These are phyloP conservation scores for Chamaea fasciata DNA, from an alignment of 2,113 vertebrate species.

Conservation along the genomic window DNA sequence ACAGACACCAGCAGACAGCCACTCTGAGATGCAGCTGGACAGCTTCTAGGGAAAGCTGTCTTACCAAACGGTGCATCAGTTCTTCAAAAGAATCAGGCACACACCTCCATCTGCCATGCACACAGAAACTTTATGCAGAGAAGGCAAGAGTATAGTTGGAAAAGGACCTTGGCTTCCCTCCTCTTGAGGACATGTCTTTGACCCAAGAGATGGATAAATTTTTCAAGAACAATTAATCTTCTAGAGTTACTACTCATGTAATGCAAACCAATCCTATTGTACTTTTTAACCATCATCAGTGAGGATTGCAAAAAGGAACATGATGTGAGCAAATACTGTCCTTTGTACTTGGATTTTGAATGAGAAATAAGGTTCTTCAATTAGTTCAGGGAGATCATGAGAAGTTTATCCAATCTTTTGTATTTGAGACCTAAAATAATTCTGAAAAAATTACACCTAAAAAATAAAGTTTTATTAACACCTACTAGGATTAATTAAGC, in stretches of 20 bases:
- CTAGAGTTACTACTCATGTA: neutral
- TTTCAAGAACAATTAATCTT: neutral
- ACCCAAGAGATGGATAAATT: neutral
- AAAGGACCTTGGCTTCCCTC: neutral
- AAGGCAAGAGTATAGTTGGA: neutral
- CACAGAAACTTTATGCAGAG: neutral
- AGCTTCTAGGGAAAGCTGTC: neutral
- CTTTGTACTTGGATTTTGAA: neutral
- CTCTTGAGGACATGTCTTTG: neutral
- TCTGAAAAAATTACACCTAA: neutral
- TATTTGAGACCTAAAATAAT: neutral
- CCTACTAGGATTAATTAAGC: neutral
- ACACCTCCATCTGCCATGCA: fast-evolving
- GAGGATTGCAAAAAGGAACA: neutral
- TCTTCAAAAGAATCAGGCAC: neutral
- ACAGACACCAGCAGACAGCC: neutral
- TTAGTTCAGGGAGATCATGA: neutral
- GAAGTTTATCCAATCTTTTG: neutral
- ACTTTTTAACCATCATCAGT: neutral
- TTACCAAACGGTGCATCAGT: neutral
- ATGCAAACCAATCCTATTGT: neutral
- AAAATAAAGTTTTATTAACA: neutral
- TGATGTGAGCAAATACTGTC: neutral
- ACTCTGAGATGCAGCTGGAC: neutral
- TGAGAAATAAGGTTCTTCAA: neutral